These are phyloP conservation scores for Galendromus occidentalis DNA, from an alignment of 1,140 invertebrate genomes.

Conservation along the genomic window DNA sequence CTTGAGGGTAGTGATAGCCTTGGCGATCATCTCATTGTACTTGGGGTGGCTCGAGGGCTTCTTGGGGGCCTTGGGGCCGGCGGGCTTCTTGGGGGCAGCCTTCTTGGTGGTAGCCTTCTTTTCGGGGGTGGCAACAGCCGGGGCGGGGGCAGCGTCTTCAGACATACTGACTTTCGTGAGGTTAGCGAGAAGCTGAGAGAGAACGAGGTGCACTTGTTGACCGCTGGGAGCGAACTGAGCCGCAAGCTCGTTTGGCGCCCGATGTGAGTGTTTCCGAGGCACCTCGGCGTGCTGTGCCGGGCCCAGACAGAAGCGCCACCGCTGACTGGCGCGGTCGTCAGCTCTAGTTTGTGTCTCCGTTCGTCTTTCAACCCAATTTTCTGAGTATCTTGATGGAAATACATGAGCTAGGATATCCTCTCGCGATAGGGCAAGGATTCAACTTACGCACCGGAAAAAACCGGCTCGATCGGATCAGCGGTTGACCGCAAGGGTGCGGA, in stretches of 20 bases:
- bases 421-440: neutral
- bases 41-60: constrained; percentile 22
- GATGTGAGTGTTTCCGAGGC: neutral
- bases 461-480: too few relatives aligned
- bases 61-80: constrained; percentile 19
- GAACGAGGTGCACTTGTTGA: neutral
- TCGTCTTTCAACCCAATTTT: neutral
- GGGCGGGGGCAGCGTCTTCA: constrained; percentile 13
- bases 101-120: constrained; percentile 24
- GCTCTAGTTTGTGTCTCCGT: constrained; percentile 5
- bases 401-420: neutral
- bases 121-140: constrained; percentile 18
- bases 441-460: too few relatives aligned
- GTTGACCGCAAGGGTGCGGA: too few relatives aligned
- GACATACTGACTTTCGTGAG: neutral
- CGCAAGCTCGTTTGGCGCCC: neutral
- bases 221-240: neutral
- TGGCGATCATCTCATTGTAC: constrained; percentile 22
- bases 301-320: neutral
- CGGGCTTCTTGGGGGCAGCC: constrained; percentile 20
- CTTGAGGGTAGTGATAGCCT: constrained; percentile 23
- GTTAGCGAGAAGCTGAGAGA: neutral
- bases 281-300: constrained; percentile 7
- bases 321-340: neutral
- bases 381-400: neutral